These are phyloP conservation scores for Drosophila albomicans DNA, from an alignment of 1,140 invertebrate species.

Conservation along the genomic window DNA sequence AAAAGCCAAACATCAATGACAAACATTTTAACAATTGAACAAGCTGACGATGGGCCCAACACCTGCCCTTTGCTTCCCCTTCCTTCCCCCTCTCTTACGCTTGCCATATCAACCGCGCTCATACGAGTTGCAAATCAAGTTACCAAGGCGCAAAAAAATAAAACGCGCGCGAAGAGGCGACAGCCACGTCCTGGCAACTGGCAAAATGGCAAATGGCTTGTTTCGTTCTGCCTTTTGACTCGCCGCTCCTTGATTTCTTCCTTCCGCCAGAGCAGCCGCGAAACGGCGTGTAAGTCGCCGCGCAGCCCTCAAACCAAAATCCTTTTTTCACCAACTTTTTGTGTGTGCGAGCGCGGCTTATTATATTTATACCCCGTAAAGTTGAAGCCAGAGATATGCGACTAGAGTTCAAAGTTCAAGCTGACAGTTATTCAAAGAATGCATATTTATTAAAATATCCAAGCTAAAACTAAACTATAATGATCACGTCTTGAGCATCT, in stretches of 20 bases:
- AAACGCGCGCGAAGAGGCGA: constrained; percentile 12
- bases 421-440: too few relatives aligned
- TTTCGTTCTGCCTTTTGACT: constrained; percentile 53
- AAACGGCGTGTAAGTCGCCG: constrained; percentile 56
- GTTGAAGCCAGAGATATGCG: neutral
- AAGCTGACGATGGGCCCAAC: constrained; percentile 31
- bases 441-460: neutral
- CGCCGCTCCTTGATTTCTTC: constrained; percentile 76
- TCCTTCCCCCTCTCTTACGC: neutral
- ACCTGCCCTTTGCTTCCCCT: constrained; percentile 2
- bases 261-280: constrained; percentile 63
- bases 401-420: neutral
- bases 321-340: constrained; percentile 11
- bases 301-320: constrained; percentile 16
- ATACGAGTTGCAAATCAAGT: constrained; percentile 75
- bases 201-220: constrained; percentile 69
- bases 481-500: too few relatives aligned
- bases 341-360: constrained; percentile 4
- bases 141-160: constrained; percentile 43
- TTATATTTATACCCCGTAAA: constrained; percentile 4
- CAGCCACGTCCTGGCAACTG: constrained; percentile 48
- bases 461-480: neutral
- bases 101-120: constrained; percentile 43
- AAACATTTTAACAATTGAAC: constrained; percentile 65
- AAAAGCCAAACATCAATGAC: constrained; percentile 66